These are phyloP conservation scores for Cylloceria caligata DNA, from an alignment of 2,888 invertebrate genomes.

Conservation along the genomic window DNA sequence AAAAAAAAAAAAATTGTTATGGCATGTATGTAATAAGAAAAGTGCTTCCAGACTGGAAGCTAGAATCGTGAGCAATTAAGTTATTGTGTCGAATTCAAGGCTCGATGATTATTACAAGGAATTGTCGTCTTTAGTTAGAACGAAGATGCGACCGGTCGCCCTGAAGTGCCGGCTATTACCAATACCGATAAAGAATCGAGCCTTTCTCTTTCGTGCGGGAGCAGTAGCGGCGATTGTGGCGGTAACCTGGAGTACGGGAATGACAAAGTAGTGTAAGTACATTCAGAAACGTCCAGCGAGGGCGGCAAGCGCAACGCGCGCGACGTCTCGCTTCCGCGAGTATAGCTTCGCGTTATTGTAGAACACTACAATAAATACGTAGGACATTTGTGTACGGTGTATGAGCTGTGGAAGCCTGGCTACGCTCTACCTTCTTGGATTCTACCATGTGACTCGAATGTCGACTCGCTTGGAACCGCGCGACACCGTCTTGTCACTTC, in stretches of 20 bases:
- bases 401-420: slow-evolving; percentile 9
- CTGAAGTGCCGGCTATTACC: slow-evolving; percentile 11
- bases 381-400: slow-evolving; percentile 1
- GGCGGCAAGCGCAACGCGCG: slow-evolving; percentile 46
- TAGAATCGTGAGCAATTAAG: not conserved
- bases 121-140: slow-evolving; percentile 5
- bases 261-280: slow-evolving; percentile 39
- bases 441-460: slow-evolving; percentile 69
- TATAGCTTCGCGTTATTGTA: not conserved
- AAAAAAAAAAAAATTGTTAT: not conserved
- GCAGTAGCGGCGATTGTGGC: not conserved
- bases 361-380: not conserved
- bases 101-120: slow-evolving; percentile 6
- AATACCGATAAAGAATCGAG: slow-evolving; percentile 11
- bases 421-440: slow-evolving; percentile 67
- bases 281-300: slow-evolving; percentile 39
- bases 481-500: not conserved
- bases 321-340: slow-evolving; percentile 49
- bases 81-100: slow-evolving; percentile 4
- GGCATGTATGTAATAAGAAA: not conserved
- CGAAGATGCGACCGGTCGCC: slow-evolving; percentile 1
- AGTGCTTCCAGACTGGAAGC: not conserved
- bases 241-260: not conserved
- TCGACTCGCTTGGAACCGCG: slow-evolving; percentile 70
- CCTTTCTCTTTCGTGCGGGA: slow-evolving; percentile 72